A percentile compares a stretch with the other conserved stretches of the same genome.
phyloP scores from a whole-genome alignment of 2,888 invertebrate genomes.

The Mimumesa dahlbomi region DNA sequence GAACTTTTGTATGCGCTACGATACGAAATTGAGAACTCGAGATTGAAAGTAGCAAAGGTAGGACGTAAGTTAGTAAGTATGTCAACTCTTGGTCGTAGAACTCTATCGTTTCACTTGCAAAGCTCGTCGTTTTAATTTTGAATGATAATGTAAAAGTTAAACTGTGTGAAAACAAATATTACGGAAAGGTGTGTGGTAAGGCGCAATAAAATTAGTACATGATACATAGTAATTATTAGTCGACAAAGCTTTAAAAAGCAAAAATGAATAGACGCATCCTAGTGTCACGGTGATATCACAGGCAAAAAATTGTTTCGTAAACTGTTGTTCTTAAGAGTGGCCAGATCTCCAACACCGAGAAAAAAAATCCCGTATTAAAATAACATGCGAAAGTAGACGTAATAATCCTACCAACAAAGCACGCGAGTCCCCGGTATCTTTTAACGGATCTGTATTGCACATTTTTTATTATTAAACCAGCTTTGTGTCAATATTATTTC shows the following conservation, averaged over 20 bases:
- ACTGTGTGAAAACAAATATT: conserved; percentile 8
- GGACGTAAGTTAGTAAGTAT: not conserved
- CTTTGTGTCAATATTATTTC: too few relatives aligned
- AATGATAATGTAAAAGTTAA: conserved; percentile 1
- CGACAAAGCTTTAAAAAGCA: conserved; percentile 39
- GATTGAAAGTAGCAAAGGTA: conserved; percentile 28
- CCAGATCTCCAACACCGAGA: conserved; percentile 77
- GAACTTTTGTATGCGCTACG: not conserved
- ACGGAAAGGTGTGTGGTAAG: not conserved
- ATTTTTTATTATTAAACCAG: too few relatives aligned
- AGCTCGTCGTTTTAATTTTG: conserved; percentile 16
- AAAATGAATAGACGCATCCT: conserved; percentile 14
- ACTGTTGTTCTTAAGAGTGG: conserved; percentile 74
- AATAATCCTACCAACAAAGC: not conserved
- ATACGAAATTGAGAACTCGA: conserved; percentile 6
- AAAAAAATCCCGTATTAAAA: conserved; percentile 44
- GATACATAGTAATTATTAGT: conserved; percentile 32
- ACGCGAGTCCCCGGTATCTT: not conserved
- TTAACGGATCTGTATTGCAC: not conserved
- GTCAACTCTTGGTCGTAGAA: not conserved
- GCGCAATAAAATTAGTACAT: conserved; percentile 25
- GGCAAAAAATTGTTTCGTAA: conserved; percentile 47
- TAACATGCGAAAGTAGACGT: conserved; percentile 34
- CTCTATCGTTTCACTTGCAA: not conserved
- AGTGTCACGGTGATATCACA: conserved; percentile 20